Evolutionary conservation across 2,888 invertebrate genomes (phyloP).

Genomic region (Harmothoe impar): DNA sequence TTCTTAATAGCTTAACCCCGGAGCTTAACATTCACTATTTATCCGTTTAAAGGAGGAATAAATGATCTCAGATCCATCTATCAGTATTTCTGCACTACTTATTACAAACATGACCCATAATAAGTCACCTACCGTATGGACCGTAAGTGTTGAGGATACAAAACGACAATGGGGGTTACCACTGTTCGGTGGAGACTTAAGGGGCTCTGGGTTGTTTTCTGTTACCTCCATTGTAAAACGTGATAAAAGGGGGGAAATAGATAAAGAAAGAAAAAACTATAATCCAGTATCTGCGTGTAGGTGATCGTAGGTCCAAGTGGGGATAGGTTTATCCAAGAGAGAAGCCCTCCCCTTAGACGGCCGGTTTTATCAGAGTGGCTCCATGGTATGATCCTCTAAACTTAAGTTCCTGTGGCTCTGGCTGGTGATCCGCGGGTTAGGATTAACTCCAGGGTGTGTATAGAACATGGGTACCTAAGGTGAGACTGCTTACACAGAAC

Average conservation of each 20-base stretch:
- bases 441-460: neutral
- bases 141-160: neutral
- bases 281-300: neutral
- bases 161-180: conserved; percentile 14
- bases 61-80: too few relatives aligned
- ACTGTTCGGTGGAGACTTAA: neutral
- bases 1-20: too few relatives aligned
- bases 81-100: too few relatives aligned
- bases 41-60: too few relatives aligned
- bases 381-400: neutral
- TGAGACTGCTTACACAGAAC: neutral
- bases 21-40: too few relatives aligned
- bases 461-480: neutral
- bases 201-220: neutral
- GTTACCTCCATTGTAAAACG: neutral
- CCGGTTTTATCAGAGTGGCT: neutral
- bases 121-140: neutral
- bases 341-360: neutral
- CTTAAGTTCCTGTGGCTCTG: neutral
- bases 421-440: neutral
- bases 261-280: neutral
- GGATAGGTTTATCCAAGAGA: neutral
- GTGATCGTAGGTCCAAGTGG: neutral
- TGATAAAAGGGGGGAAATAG: neutral
- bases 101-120: neutral